Evolutionary conservation across 2,797 vertebrate genomes (phyloP), one percentile per base, ranked within the genome.

Genomic region (Pterois miles): DNA sequence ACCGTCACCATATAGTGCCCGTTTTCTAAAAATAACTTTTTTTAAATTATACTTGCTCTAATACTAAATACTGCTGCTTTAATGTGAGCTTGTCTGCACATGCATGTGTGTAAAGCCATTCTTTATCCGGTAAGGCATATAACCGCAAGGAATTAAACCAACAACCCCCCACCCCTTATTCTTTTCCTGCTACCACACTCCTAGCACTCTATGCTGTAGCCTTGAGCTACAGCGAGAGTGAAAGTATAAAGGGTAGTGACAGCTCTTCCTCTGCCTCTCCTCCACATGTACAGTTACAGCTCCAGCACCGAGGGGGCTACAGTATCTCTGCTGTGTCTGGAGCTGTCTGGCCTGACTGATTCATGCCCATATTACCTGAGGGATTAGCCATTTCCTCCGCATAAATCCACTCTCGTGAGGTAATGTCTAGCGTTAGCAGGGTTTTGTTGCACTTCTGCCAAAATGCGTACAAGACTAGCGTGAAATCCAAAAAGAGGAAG

Each of bases 371-470:
- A 87, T 93, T 90, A 95, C 94, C 93, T 94, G 93, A 67, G 87
- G 88, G 85, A 90, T 83, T 78, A 92, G 89, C 89, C 64, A 85
- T 92, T 94, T 94, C 92, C 93, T 90, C 82, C 34, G 76, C 78
- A 78, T 82, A 85, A 93, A 90, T 91, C 84, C 84, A 78, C 81
- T 90, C 88, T 84, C 84, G 82, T 94, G 94, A 95, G 92, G 90
- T 93, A 93, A 94, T 71, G 93, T 95, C 94, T 95, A 86, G 84
- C 76, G 86, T 84, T 87, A 90, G 88, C 80, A 84, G 76, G 78
- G 71, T 72, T 89, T 85, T 81, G 78, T 88, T 86, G 85, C 89
- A 86, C 60, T 53, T 80, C 70, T 68, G 79, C 84, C 86, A 86
- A 86, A 85, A 86, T 78, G 71, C 82, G 52, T 59, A 80, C 65